These are phyloP conservation scores for Coluber constrictor DNA, from an alignment of 2,797 vertebrate species.

Conservation along the genomic window DNA sequence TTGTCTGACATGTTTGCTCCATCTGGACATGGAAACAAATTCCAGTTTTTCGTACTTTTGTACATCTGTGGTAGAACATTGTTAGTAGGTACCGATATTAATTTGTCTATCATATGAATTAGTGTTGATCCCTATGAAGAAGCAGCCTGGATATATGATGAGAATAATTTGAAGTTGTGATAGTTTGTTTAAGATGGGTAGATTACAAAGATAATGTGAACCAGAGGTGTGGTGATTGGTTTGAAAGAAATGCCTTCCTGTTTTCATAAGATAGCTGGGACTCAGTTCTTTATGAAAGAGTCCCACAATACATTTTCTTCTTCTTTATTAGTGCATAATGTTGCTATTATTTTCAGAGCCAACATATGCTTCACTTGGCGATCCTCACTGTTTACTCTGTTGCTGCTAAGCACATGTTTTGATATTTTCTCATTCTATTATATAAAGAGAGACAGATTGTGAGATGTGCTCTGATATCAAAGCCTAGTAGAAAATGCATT, in stretches of 20 bases:
- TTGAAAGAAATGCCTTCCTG: not conserved
- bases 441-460: slow-evolving; percentile 37
- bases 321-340: slow-evolving; percentile 38
- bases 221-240: not conserved
- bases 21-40: not conserved
- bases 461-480: slow-evolving; percentile 15
- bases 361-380: slow-evolving; percentile 55
- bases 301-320: slow-evolving; percentile 33
- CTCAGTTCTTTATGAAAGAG: slow-evolving; percentile 33
- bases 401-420: slow-evolving; percentile 45
- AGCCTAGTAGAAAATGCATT: slow-evolving; percentile 26
- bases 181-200: not conserved
- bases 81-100: not conserved
- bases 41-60: not conserved
- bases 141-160: not conserved
- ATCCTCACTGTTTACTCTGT: slow-evolving; percentile 37
- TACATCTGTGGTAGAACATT: not conserved
- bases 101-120: not conserved
- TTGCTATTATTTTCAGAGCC: slow-evolving; percentile 32
- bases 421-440: slow-evolving; percentile 11
- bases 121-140: not conserved
- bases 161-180: slow-evolving; percentile 5
- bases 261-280: not conserved
- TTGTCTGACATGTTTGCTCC: not conserved
- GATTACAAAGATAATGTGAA: not conserved